Evolutionary conservation across 2,888 invertebrate species (phyloP).

Genomic region (Sympetrum striolatum): DNA sequence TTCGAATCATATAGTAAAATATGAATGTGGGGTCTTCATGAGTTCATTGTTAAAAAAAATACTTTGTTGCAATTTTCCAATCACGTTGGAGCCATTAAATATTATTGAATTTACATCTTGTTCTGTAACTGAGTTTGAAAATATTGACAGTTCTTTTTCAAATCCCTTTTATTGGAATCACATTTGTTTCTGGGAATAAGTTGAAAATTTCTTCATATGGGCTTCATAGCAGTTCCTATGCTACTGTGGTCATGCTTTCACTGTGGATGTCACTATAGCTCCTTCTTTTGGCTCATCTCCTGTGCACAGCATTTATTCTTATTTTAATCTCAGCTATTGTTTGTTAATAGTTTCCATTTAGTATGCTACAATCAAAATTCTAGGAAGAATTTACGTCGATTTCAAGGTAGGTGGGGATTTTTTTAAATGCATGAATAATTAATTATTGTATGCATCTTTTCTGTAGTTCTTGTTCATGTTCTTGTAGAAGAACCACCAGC

Average conservation of each 20-base stretch:
- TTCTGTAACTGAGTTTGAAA: background rate
- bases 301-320: slow-evolving; percentile 47
- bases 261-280: slow-evolving; percentile 47
- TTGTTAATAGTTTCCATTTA: slow-evolving; percentile 36
- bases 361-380: slow-evolving; percentile 42
- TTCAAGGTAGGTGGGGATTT: slow-evolving; percentile 50
- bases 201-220: slow-evolving; percentile 48
- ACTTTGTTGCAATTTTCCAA: background rate
- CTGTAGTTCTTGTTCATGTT: too few relatives aligned
- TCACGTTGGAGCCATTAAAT: background rate
- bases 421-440: slow-evolving; percentile 48
- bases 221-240: slow-evolving; percentile 48
- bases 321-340: slow-evolving; percentile 45
- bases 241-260: slow-evolving; percentile 49
- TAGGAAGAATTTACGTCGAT: slow-evolving; percentile 45
- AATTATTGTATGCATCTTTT: slow-evolving; percentile 9
- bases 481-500: too few relatives aligned
- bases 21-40: too few relatives aligned
- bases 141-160: background rate
- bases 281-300: slow-evolving; percentile 48
- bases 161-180: background rate
- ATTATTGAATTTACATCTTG: background rate
- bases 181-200: background rate
- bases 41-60: too few relatives aligned
- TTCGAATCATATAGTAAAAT: too few relatives aligned